Conservation (phyloP, 2,113 vertebrate genomes). For the Xyrauchen texanus region DNA sequence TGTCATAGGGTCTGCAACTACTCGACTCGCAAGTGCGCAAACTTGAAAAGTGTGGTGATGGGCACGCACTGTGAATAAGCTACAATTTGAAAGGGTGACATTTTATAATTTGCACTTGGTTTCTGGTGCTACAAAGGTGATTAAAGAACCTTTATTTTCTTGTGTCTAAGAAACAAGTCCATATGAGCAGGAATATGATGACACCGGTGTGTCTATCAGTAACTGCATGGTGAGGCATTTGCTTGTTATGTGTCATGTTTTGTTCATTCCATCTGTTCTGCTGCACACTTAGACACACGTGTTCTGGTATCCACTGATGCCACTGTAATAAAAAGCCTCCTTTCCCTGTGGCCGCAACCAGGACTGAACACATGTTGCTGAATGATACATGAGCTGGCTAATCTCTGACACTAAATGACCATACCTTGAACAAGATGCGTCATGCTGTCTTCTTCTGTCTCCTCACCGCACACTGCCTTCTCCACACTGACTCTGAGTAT, state of each 20-base stretch:
- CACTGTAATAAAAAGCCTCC: slow-evolving; percentile 46
- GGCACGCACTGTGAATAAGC: too few species aligned
- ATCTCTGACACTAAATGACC: slow-evolving; percentile 67
- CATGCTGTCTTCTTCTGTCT: slow-evolving; percentile 20
- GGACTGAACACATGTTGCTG: slow-evolving; percentile 58
- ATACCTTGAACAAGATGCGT: slow-evolving; percentile 47
- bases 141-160: not conserved
- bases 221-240: slow-evolving; percentile 8
- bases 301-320: not conserved
- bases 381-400: slow-evolving; percentile 69
- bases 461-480: slow-evolving; percentile 28
- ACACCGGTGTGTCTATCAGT: not conserved
- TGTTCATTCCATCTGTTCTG: slow-evolving; percentile 20
- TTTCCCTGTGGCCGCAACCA: slow-evolving; percentile 48
- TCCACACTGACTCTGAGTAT: slow-evolving; percentile 50
- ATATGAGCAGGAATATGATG: not conserved
- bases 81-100: too few species aligned
- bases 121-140: too few species aligned
- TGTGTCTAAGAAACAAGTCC: not conserved
- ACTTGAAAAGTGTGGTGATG: too few species aligned
- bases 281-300: not conserved
- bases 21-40: too few species aligned
- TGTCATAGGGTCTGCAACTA: too few species aligned
- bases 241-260: slow-evolving; percentile 13
- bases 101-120: too few species aligned